A percentile compares a stretch with the other conserved stretches of the same genome.
Conservation (phyloP, 2,888 invertebrate genomes). For the Xanthorhoe designata region DNA sequence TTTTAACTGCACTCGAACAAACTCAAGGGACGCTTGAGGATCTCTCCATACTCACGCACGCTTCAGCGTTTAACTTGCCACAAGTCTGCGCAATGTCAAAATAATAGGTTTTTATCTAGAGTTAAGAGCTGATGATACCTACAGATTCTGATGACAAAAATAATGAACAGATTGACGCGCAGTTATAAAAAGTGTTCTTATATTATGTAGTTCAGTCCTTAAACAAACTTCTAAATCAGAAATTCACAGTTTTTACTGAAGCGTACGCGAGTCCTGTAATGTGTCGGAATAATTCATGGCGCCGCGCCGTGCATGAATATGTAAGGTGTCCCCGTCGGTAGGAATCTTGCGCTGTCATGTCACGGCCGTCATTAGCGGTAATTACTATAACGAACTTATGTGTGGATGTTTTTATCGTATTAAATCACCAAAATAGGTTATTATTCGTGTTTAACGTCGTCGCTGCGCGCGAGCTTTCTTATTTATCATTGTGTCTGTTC, state of each 20-base stretch:
- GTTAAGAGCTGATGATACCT: too few relatives aligned
- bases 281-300: conserved; percentile 27
- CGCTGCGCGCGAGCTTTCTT: too few relatives aligned
- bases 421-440: too few relatives aligned
- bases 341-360: neutral
- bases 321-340: conserved; percentile 7
- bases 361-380: neutral
- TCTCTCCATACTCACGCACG: neutral
- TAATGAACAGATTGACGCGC: neutral
- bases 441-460: too few relatives aligned
- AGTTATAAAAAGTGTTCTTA: neutral
- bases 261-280: conserved; percentile 18
- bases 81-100: neutral
- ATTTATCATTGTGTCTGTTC: too few relatives aligned
- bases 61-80: neutral
- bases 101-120: too few relatives aligned
- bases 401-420: too few relatives aligned
- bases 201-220: conserved; percentile 4
- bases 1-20: conserved; percentile 19
- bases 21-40: conserved; percentile 11
- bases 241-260: conserved; percentile 27
- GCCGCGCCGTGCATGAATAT: conserved; percentile 24
- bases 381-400: neutral
- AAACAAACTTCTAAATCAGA: conserved; percentile 27
- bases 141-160: too few relatives aligned